Conservation (phyloP, 92 coral and sea anemone genomes). For the Phenganax subtilis region DNA sequence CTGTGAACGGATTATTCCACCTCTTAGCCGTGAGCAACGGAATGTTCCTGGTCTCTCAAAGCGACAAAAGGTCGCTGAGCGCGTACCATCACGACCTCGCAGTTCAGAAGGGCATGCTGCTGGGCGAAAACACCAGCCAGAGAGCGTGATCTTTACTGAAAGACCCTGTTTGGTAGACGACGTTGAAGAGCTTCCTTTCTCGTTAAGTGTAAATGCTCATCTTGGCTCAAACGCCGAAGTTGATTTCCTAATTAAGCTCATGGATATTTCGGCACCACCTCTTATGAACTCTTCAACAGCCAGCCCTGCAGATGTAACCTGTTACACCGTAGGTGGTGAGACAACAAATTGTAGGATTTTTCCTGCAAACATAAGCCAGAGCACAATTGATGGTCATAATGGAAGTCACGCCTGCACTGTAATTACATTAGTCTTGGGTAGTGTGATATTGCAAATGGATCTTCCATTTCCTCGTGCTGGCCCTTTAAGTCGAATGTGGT, state of each 20-base stretch:
- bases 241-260: not conserved
- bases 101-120: too few relatives aligned
- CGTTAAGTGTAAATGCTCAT: too few relatives aligned
- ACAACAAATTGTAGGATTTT: conserved; percentile 17
- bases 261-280: not conserved
- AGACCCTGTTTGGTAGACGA: too few relatives aligned
- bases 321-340: not conserved
- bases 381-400: conserved; percentile 29
- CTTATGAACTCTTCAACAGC: not conserved
- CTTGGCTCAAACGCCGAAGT: too few relatives aligned
- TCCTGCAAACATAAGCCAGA: conserved; percentile 19
- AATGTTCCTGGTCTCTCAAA: too few relatives aligned
- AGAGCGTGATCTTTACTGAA: too few relatives aligned
- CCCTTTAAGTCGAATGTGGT: conserved; percentile 13
- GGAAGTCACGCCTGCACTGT: conserved; percentile 20
- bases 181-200: too few relatives aligned
- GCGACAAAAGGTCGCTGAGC: too few relatives aligned
- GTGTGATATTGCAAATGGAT: conserved; percentile 1
- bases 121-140: too few relatives aligned
- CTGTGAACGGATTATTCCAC: too few relatives aligned
- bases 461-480: conserved; percentile 22
- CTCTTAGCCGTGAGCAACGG: too few relatives aligned
- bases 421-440: conserved; percentile 20
- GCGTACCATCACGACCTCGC: too few relatives aligned
- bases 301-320: not conserved